Percentiles rank a stretch among this genome's conserved stretches.
Evolutionary conservation across 2,797 vertebrate genomes (phyloP).

Genomic region (Leptatherina wallacei): DNA sequence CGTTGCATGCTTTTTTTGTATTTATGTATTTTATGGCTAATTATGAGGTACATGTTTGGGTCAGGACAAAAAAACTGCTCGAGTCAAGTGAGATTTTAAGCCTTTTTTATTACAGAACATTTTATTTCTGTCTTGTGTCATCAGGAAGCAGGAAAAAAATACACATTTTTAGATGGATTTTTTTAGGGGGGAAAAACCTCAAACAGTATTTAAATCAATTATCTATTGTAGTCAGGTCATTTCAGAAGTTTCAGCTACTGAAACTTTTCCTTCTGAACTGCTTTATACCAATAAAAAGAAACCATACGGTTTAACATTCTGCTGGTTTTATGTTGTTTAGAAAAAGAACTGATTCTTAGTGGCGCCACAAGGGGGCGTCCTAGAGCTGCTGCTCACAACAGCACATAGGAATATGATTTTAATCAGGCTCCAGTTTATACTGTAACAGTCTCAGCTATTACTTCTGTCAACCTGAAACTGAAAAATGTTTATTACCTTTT

Average conservation of each 20-base stretch:
- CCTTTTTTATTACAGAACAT: slow-evolving; percentile 19
- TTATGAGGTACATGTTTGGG: slow-evolving; percentile 23
- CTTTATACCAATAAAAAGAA: slow-evolving; percentile 63
- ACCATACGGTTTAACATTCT: background rate
- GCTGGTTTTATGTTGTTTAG: background rate
- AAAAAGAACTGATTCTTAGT: accelerated
- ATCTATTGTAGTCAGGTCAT: slow-evolving; percentile 14
- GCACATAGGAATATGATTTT: background rate
- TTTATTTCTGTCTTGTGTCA: slow-evolving; percentile 21
- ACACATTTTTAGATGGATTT: slow-evolving; percentile 41
- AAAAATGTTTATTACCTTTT: background rate
- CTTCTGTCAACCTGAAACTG: background rate
- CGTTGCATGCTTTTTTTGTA: slow-evolving; percentile 36
- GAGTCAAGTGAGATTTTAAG: background rate
- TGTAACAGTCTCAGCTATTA: background rate
- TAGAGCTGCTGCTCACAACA: slow-evolving; percentile 2
- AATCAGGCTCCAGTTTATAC: background rate
- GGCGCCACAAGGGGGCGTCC: slow-evolving; percentile 65
- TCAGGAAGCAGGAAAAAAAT: slow-evolving; percentile 9
- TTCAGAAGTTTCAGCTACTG: slow-evolving; percentile 16
- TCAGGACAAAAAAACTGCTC: background rate
- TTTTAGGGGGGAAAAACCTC: too few species aligned
- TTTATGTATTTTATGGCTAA: slow-evolving; percentile 59
- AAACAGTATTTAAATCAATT: slow-evolving; percentile 41
- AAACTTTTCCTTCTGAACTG: slow-evolving; percentile 37